These are phyloP conservation scores for Sphecodes monilicornis DNA, from an alignment of 2,888 invertebrate genomes.

Conservation along the genomic window DNA sequence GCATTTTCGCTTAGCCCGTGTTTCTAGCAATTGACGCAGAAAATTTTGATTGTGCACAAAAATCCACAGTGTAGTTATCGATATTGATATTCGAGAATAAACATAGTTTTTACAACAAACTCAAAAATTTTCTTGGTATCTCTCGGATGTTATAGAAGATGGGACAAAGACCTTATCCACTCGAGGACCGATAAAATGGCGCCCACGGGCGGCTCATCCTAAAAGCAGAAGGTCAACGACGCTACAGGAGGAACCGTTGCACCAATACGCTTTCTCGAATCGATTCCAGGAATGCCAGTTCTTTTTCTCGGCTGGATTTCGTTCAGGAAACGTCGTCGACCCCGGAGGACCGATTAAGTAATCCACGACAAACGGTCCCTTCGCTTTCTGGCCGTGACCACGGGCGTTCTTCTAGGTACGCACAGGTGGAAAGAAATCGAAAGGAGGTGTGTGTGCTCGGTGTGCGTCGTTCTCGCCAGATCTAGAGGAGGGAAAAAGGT, in stretches of 20 bases:
- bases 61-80: not conserved
- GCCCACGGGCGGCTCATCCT: not conserved
- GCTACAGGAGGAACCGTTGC: conserved; percentile 58
- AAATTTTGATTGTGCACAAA: too few relatives aligned
- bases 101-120: not conserved
- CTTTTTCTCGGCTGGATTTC: conserved; percentile 17
- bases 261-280: conserved; percentile 51
- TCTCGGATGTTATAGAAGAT: too few relatives aligned
- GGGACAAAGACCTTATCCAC: too few relatives aligned
- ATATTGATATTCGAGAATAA: not conserved
- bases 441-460: conserved; percentile 54
- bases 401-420: conserved; percentile 20
- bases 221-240: conserved; percentile 46
- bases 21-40: too few relatives aligned
- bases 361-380: conserved; percentile 28
- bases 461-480: conserved; percentile 32
- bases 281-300: conserved; percentile 49
- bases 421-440: conserved; percentile 62
- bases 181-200: not conserved
- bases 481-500: conserved; percentile 55
- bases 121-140: not conserved
- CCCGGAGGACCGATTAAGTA: conserved; percentile 42
- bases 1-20: not conserved
- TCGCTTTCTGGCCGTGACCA: conserved; percentile 16
- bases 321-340: conserved; percentile 45